These are phyloP conservation scores for Craseonycteris thonglongyai DNA, from an alignment of 2,113 vertebrate species.

Conservation along the genomic window DNA sequence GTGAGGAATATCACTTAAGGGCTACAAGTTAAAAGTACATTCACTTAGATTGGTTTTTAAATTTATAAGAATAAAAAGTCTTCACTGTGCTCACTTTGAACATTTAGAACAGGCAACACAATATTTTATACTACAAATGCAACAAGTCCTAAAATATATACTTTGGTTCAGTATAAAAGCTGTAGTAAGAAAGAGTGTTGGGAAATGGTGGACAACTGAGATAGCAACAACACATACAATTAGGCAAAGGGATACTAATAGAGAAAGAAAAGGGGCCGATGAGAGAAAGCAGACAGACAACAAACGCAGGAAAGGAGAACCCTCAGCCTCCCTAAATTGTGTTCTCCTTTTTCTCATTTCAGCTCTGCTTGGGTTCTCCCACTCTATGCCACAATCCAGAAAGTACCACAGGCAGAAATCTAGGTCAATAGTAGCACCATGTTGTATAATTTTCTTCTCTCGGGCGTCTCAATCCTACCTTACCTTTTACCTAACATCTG, in stretches of 20 bases:
- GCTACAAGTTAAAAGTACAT: background rate
- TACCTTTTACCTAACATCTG: background rate
- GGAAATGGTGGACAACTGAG: background rate
- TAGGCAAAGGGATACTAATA: background rate
- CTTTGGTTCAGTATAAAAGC: background rate
- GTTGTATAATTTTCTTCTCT: background rate
- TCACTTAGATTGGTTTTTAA: conserved; percentile 2
- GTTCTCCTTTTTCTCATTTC: background rate
- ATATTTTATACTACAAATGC: background rate
- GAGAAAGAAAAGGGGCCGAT: background rate
- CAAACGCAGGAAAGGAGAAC: background rate
- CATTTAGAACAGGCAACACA: background rate
- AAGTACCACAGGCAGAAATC: background rate
- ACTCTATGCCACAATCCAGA: background rate
- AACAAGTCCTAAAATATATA: background rate
- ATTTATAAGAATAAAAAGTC: background rate
- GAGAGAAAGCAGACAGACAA: background rate
- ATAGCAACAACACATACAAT: background rate
- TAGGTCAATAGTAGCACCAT: background rate
- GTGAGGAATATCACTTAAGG: background rate
- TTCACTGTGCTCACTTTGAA: background rate
- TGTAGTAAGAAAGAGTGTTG: background rate
- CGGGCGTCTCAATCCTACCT: background rate
- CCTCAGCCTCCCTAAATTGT: background rate
- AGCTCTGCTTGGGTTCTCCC: background rate